A percentile compares a stretch with the other conserved stretches of the same genome.
Evolutionary conservation across 1,140 invertebrate species (phyloP).

Genomic region (Hypsibius dujardini): DNA sequence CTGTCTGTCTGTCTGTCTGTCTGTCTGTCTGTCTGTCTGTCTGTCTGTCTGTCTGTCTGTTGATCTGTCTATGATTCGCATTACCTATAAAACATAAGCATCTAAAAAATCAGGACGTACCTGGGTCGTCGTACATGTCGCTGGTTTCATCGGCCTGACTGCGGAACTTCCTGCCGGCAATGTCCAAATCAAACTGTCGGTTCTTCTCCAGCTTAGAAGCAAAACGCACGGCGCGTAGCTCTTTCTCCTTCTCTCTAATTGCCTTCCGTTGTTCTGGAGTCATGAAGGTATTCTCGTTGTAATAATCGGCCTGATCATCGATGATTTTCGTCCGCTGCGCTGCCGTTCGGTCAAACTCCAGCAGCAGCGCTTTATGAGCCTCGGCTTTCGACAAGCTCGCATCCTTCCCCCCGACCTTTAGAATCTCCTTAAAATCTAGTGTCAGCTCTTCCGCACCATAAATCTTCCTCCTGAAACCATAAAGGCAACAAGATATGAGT

Average conservation of each 20-base stretch:
- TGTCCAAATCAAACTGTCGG: conserved; percentile 53
- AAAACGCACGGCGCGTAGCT: conserved; percentile 48
- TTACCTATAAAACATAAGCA: too few species aligned
- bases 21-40: too few species aligned
- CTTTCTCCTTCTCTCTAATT: conserved; percentile 49
- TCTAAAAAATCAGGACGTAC: too few species aligned
- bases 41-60: too few species aligned
- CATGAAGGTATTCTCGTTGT: conserved; percentile 52
- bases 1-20: too few species aligned
- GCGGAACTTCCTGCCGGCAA: conserved; percentile 43
- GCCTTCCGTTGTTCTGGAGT: conserved; percentile 48
- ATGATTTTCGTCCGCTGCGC: conserved; percentile 69
- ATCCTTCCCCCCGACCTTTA: conserved; percentile 18
- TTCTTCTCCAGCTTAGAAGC: conserved; percentile 47
- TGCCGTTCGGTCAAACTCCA: conserved; percentile 70
- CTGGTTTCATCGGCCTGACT: too few species aligned
- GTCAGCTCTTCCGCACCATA: conserved; percentile 38
- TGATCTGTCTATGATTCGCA: too few species aligned
- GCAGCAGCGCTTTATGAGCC: conserved; percentile 55
- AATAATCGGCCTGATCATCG: conserved; percentile 88
- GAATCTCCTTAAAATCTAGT: conserved; percentile 2
- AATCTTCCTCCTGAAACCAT: conserved; percentile 43
- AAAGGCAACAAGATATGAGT: too few species aligned
- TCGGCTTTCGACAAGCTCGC: conserved; percentile 45
- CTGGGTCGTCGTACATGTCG: too few species aligned